Base-by-base conservation (phyloP, 1,140 invertebrate species). In the Aphis craccivora region DNA sequence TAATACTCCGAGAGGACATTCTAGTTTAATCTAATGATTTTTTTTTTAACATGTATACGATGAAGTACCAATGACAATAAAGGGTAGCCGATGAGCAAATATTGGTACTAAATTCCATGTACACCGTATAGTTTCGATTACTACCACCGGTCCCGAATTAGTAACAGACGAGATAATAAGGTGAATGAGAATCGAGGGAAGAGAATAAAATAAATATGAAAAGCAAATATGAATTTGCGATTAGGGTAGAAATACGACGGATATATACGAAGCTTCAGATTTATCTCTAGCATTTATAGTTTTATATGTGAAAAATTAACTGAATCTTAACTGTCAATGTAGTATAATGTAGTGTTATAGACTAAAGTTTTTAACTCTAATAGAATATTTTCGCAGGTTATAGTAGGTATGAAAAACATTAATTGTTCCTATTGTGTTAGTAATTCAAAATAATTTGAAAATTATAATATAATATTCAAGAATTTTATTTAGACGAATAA, bases 31-130 rank as follows among this genome's bases (percentile, higher is more conserved):
- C 81, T 93, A 93, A 93, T 93, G 91, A 93, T 93, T 84, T 93
- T 86, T 93, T 91, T 93, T 92, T 92, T 84, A 84, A 84, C 76
- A 51, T 92, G 76, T 84, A 92, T 55, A 93, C 76, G 45, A 93
- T 93, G 91, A 93, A 93, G 91, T 93, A 93, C 91, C 91, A 86
- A 93, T 93, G 91, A 93, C 91, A 93, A 93, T 93, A 84, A 37
- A 53, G 91, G 81, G 48, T 93, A 93, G 91, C 55, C 91, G 81
- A 93, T 86, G 91, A 93, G 91, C 91, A 93, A 93, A 93, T 93
- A 93, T 93, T 93, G 91, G 91, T 93, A 93, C 81, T 93, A 53
- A 51, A 93, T 92, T 67, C 40, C 89, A 25, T 67, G 89, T 90
- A 92, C 40, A 84, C 45, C 91, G 81, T 93, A 90, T 53, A 93